Evolutionary conservation across 2,113 vertebrate species (phyloP).

Genomic region (Dicentrarchus labrax): DNA sequence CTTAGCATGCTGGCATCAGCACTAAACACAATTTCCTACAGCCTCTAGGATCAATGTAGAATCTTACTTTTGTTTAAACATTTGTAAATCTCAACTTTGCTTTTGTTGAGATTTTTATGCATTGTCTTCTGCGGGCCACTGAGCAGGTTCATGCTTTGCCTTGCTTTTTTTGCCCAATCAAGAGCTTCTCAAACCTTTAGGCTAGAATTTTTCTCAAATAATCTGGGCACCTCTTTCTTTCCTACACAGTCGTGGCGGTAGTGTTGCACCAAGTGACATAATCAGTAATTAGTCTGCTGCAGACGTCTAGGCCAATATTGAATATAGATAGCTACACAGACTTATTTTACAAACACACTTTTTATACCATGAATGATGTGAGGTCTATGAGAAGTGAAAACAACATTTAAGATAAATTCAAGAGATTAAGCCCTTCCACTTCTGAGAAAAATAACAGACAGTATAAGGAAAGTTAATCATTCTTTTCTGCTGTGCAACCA

Average conservation of each 20-base stretch:
- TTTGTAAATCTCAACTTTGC: background rate
- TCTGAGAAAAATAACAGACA: slow-evolving; percentile 56
- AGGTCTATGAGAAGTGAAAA: slow-evolving; percentile 53
- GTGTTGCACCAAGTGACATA: slow-evolving; percentile 21
- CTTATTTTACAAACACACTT: slow-evolving; percentile 46
- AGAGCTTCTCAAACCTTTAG: background rate
- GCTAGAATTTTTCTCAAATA: background rate
- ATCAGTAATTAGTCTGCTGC: slow-evolving; percentile 50
- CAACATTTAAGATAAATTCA: slow-evolving; percentile 44
- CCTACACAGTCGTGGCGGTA: background rate
- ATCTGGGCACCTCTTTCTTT: background rate
- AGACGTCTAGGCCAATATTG: slow-evolving; percentile 65
- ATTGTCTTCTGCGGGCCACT: background rate
- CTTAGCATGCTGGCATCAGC: background rate
- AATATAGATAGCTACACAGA: slow-evolving; percentile 52
- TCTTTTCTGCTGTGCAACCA: slow-evolving; percentile 46
- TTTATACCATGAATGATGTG: slow-evolving; percentile 28
- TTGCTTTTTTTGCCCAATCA: background rate
- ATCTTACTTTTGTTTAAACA: background rate
- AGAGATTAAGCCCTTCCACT: slow-evolving; percentile 35
- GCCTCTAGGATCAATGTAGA: background rate
- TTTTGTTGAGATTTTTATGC: background rate
- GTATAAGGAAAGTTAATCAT: slow-evolving; percentile 69
- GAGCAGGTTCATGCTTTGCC: background rate
- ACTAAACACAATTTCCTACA: background rate